Percentiles rank a stretch among this genome's conserved stretches.
These are phyloP conservation scores for Platypus cylindrus DNA, from an alignment of 2,888 invertebrate species.

Conservation along the genomic window DNA sequence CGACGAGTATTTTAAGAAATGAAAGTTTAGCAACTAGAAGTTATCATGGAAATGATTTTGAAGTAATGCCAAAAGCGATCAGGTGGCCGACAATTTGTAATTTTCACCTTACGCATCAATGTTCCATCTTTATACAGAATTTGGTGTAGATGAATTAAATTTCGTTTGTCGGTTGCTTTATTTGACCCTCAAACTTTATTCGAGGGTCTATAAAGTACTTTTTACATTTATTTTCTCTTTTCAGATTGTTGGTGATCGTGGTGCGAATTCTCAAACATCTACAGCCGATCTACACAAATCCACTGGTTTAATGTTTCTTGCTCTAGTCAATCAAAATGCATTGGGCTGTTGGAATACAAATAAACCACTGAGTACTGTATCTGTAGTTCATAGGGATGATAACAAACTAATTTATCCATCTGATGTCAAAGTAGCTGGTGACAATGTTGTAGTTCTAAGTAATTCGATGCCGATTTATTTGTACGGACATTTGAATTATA, in stretches of 20 bases:
- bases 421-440: slow-evolving; percentile 48
- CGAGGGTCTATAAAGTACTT: too few species aligned
- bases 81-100: too few species aligned
- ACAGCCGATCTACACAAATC: slow-evolving; percentile 51
- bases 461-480: slow-evolving; percentile 56
- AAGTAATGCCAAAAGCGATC: too few species aligned
- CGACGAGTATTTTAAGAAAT: slow-evolving; percentile 48
- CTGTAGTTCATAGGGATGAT: slow-evolving; percentile 45
- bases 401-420: slow-evolving; percentile 58
- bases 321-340: slow-evolving; percentile 56
- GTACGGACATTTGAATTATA: slow-evolving; percentile 46
- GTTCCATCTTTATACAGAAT: too few species aligned
- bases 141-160: too few species aligned
- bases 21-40: slow-evolving; percentile 40
- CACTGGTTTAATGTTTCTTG: slow-evolving; percentile 53
- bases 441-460: slow-evolving; percentile 53
- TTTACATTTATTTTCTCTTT: too few species aligned
- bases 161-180: too few species aligned
- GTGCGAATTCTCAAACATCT: slow-evolving; percentile 51
- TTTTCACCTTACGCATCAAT: too few species aligned
- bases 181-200: too few species aligned
- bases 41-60: slow-evolving; percentile 43
- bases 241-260: slow-evolving; percentile 50
- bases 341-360: slow-evolving; percentile 64
- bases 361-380: slow-evolving; percentile 37